Conservation (phyloP, 2,888 invertebrate genomes). For the Andrena chrysosceles region DNA sequence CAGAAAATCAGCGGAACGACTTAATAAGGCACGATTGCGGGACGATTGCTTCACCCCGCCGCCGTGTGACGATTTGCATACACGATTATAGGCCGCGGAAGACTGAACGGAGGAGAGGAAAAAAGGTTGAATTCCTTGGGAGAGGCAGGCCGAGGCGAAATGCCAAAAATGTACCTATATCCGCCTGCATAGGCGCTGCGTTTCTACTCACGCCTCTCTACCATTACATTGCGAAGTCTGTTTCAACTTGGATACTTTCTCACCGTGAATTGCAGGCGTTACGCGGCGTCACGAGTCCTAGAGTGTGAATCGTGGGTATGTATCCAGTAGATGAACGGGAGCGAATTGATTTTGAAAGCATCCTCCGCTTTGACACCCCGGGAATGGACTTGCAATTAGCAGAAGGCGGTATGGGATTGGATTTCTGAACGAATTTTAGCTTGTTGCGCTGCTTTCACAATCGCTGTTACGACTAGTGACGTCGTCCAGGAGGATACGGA, state of each 20-base stretch:
- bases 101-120: slow-evolving; percentile 65
- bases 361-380: too few relatives aligned
- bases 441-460: neutral
- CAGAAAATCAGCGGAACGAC: slow-evolving; percentile 83
- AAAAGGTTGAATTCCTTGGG: slow-evolving; percentile 75
- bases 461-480: neutral
- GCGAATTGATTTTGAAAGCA: neutral
- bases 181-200: slow-evolving; percentile 65
- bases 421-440: neutral
- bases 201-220: slow-evolving; percentile 40
- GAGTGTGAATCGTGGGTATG: neutral
- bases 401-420: neutral
- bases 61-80: slow-evolving; percentile 84
- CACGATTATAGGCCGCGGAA: slow-evolving; percentile 83
- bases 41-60: slow-evolving; percentile 82
- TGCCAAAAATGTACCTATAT: slow-evolving; percentile 77
- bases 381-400: too few relatives aligned
- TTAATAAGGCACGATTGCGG: slow-evolving; percentile 83
- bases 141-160: slow-evolving; percentile 76
- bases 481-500: neutral
- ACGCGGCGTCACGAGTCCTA: neutral
- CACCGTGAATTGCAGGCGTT: neutral
- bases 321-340: neutral
- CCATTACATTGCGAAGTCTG: slow-evolving; percentile 52
- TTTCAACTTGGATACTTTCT: slow-evolving; percentile 3